Conservation (phyloP, 92 coral and sea anemone species). For the Epizoanthus stellaris region DNA sequence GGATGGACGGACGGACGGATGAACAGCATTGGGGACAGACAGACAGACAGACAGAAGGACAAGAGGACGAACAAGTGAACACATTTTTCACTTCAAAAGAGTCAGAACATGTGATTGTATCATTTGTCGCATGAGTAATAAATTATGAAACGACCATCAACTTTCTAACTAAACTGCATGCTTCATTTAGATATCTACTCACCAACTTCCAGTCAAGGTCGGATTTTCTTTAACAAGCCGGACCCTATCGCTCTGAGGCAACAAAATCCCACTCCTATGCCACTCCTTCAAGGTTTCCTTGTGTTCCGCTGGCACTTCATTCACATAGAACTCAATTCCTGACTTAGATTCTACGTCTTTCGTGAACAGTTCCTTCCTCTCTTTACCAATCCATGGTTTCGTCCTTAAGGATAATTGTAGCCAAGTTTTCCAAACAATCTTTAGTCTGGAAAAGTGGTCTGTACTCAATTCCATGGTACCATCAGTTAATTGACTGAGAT, state of each 20-base stretch:
- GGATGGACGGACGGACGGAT: too few relatives aligned
- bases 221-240: constrained; percentile 42
- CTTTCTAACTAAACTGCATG: too few relatives aligned
- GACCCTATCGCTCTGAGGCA: neutral
- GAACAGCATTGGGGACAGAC: too few relatives aligned
- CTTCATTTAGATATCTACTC: neutral
- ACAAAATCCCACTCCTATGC: constrained; percentile 27
- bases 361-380: neutral
- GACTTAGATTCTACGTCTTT: neutral
- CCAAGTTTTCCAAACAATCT: constrained; percentile 44
- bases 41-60: too few relatives aligned
- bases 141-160: too few relatives aligned
- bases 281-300: constrained; percentile 6
- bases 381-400: constrained; percentile 35
- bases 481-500: neutral
- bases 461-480: neutral
- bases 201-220: constrained; percentile 42
- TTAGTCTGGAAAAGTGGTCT: constrained; percentile 1
- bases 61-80: too few relatives aligned
- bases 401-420: constrained; percentile 15
- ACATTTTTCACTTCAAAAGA: too few relatives aligned
- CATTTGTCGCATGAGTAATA: too few relatives aligned
- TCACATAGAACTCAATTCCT: constrained; percentile 10
- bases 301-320: constrained; percentile 37
- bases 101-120: too few relatives aligned